Percentiles rank a stretch among this genome's conserved stretches.
phyloP scores from a whole-genome alignment of 1,140 invertebrate genomes.

The Macrotrachela quadricornifera region DNA sequence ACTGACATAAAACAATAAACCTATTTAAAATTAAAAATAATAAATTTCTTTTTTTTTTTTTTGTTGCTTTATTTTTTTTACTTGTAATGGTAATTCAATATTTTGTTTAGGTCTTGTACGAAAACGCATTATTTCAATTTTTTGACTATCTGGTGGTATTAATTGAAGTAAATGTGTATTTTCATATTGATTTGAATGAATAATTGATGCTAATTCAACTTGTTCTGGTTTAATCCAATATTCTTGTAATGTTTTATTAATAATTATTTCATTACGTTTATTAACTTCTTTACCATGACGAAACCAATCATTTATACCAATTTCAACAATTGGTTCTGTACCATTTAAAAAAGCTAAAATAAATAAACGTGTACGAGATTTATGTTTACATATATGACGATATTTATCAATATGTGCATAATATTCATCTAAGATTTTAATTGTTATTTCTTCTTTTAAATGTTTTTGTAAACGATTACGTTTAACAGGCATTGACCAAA shows the following conservation, averaged over 20 bases:
- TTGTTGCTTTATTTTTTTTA: constrained; percentile 32
- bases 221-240: constrained; percentile 80
- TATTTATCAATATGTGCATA: constrained; percentile 70
- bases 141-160: constrained; percentile 80
- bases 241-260: constrained; percentile 53
- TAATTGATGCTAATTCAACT: constrained; percentile 62
- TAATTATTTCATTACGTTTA: constrained; percentile 92
- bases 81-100: constrained; percentile 79
- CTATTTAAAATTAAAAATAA: too few relatives aligned
- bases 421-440: constrained; percentile 84
- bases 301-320: constrained; percentile 87
- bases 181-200: constrained; percentile 73
- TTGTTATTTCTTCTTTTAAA: constrained; percentile 91
- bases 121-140: constrained; percentile 67
- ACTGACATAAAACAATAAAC: constrained; percentile 17
- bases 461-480: constrained; percentile 44
- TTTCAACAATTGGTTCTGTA: constrained; percentile 60
- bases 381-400: constrained; percentile 54
- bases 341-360: constrained; percentile 65
- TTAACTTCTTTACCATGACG: constrained; percentile 97
- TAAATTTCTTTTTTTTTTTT: too few relatives aligned
- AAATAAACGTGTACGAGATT: constrained; percentile 77
- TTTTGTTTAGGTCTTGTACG: constrained; percentile 81
- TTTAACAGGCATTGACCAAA: constrained; percentile 52
- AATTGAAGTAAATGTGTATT: constrained; percentile 75